A percentile compares a stretch with the other conserved stretches of the same genome.
Evolutionary conservation across 2,113 vertebrate genomes (phyloP).

Genomic region (Cinclus mexicanus): DNA sequence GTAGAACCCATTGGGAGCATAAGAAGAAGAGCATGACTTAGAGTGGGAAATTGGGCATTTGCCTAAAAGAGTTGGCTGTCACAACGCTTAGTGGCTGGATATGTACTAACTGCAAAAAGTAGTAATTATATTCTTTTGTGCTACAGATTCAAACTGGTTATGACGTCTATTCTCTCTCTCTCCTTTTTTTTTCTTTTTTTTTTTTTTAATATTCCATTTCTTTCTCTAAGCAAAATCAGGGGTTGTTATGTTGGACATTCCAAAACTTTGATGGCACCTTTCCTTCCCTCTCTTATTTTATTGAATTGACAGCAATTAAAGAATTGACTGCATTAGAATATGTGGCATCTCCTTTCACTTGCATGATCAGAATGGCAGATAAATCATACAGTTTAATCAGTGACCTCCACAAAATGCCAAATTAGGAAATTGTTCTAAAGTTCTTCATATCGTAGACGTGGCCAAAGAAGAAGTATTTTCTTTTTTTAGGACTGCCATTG

Average conservation of each 20-base stretch:
- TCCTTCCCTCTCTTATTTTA: not conserved
- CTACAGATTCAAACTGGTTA: not conserved
- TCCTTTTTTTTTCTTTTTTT: not conserved
- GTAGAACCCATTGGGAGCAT: not conserved
- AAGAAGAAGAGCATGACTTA: not conserved
- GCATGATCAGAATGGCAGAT: not conserved
- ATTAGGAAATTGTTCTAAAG: not conserved
- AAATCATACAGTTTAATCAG: not conserved
- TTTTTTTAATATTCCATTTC: not conserved
- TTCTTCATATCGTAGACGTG: not conserved
- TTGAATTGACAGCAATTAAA: not conserved
- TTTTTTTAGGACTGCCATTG: not conserved
- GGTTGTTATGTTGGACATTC: not conserved
- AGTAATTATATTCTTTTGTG: not conserved
- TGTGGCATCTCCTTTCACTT: not conserved
- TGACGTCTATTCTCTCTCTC: not conserved
- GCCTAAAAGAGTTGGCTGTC: not conserved
- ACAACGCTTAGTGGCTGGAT: not conserved
- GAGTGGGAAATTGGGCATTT: not conserved
- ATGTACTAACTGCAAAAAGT: not conserved
- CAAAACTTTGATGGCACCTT: not conserved
- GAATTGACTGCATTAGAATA: not conserved
- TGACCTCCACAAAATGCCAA: not conserved
- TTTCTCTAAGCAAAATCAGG: not conserved
- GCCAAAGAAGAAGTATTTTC: not conserved